Conservation (phyloP, 2,888 invertebrate species). For the Clunio marinus region DNA sequence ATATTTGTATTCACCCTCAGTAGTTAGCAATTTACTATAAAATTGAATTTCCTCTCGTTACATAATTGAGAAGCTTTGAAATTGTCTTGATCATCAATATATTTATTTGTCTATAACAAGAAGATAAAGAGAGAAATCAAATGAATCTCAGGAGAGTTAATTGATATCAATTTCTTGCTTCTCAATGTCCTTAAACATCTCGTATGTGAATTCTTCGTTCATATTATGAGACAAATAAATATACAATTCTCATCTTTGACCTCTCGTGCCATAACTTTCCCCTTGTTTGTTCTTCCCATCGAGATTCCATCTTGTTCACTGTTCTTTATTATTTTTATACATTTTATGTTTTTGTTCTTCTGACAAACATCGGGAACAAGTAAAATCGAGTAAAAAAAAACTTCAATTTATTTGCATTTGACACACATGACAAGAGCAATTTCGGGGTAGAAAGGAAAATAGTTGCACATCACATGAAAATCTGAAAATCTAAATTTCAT, state of each 20-base stretch:
- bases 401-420: constrained; percentile 37
- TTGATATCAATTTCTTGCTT: constrained; percentile 33
- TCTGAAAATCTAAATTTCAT: too few relatives aligned
- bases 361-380: background rate
- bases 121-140: constrained; percentile 6
- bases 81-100: background rate
- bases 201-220: background rate
- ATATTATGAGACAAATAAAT: constrained; percentile 12
- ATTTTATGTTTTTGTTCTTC: too few relatives aligned
- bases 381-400: constrained; percentile 25
- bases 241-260: constrained; percentile 32
- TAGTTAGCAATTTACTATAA: constrained; percentile 23
- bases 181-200: background rate
- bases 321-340: background rate
- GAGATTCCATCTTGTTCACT: background rate
- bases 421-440: constrained; percentile 39
- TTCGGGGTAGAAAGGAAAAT: background rate
- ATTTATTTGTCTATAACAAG: background rate
- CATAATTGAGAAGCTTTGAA: background rate
- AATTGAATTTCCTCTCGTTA: constrained; percentile 32
- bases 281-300: background rate
- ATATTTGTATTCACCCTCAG: background rate
- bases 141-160: constrained; percentile 34
- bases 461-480: too few relatives aligned
- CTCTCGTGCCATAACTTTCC: constrained; percentile 25